Percentiles rank a stretch among this genome's conserved stretches.
phyloP scores from a whole-genome alignment of 1,140 invertebrate species.

The Sycophaga agraensis region DNA sequence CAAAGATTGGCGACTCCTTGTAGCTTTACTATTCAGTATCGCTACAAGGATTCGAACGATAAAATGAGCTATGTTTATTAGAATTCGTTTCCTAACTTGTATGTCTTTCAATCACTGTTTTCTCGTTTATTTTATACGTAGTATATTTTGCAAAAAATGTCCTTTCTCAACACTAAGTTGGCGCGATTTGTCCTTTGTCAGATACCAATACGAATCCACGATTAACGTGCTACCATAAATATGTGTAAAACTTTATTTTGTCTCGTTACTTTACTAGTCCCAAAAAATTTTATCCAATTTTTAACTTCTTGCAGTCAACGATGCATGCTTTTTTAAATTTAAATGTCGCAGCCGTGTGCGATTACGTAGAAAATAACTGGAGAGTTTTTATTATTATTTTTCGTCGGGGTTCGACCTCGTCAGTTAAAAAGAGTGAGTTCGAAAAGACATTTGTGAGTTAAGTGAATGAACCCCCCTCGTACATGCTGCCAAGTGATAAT shows the following conservation, averaged over 20 bases:
- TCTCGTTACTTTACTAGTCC: slow-evolving; percentile 25
- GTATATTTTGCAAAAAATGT: not conserved
- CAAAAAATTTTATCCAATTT: slow-evolving; percentile 18
- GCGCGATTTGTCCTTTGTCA: no score
- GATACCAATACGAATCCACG: no score
- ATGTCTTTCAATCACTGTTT: slow-evolving; percentile 16
- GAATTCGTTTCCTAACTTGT: slow-evolving; percentile 27
- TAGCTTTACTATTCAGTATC: not conserved
- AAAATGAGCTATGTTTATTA: slow-evolving; percentile 14
- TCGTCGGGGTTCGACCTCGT: no score
- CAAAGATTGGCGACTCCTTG: slow-evolving; percentile 28
- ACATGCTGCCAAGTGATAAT: slow-evolving; percentile 32
- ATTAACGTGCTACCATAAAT: not conserved
- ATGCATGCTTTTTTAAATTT: slow-evolving; percentile 13
- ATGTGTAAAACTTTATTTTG: slow-evolving; percentile 1
- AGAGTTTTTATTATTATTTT: slow-evolving; percentile 4
- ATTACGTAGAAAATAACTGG: not conserved
- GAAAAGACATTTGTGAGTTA: not conserved
- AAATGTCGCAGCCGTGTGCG: slow-evolving; percentile 11
- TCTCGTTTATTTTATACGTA: slow-evolving; percentile 21
- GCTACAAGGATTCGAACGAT: not conserved
- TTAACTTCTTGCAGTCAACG: slow-evolving; percentile 1
- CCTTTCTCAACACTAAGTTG: no score
- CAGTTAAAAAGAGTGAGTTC: slow-evolving; percentile 3
- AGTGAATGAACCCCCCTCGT: slow-evolving; percentile 4